Evolutionary conservation across 35 echinoderm and acorn worm species (phyloP).

Genomic region (Heliocidaris tuberculata): DNA sequence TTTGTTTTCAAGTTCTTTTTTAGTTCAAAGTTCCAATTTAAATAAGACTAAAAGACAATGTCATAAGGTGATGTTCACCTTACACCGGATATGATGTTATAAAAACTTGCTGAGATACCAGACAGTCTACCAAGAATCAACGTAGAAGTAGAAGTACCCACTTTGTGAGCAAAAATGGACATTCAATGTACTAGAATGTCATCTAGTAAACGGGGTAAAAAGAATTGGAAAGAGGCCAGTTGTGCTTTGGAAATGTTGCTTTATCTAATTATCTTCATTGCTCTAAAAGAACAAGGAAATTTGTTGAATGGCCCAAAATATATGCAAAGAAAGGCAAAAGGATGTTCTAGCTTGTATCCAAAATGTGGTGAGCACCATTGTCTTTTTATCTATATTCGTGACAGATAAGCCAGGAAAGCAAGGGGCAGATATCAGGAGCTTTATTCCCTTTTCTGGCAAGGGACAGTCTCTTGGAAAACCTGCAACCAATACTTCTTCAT

Average conservation of each 20-base stretch:
- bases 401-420: constrained; percentile 41
- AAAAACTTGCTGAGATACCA: too few relatives aligned
- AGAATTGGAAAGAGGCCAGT: too few relatives aligned
- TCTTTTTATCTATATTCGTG: not conserved
- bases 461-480: constrained; percentile 42
- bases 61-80: too few relatives aligned
- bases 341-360: not conserved
- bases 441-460: constrained; percentile 55
- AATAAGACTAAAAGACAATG: too few relatives aligned
- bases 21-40: too few relatives aligned
- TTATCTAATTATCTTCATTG: not conserved
- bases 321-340: not conserved
- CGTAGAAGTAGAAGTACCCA: too few relatives aligned
- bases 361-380: not conserved
- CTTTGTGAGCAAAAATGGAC: too few relatives aligned
- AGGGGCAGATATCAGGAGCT: constrained; percentile 53
- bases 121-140: too few relatives aligned
- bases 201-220: too few relatives aligned
- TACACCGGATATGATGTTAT: too few relatives aligned
- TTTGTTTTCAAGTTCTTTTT: too few relatives aligned
- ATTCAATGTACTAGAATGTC: too few relatives aligned
- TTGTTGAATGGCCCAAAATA: not conserved
- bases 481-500: not conserved
- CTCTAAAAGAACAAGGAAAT: not conserved
- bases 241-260: not conserved